Percentiles rank a stretch among this genome's conserved stretches.
These are phyloP conservation scores for Brienomyrus brachyistius DNA, from an alignment of 2,113 vertebrate species.

Conservation along the genomic window DNA sequence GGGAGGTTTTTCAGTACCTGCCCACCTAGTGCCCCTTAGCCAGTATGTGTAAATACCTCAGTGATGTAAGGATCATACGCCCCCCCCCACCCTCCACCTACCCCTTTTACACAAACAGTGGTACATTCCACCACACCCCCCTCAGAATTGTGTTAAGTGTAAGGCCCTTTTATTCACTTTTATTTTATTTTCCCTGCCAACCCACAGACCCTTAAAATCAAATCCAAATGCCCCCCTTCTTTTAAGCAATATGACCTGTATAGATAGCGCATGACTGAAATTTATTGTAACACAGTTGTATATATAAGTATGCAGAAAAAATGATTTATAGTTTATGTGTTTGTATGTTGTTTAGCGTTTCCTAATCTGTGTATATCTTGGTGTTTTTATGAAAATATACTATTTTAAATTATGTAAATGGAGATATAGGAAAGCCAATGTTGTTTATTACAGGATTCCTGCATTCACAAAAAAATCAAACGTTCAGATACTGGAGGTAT, in stretches of 20 bases:
- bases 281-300: slow-evolving; percentile 94
- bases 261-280: slow-evolving; percentile 99
- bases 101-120: slow-evolving; percentile 17
- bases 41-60: slow-evolving; percentile 99
- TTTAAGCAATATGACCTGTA: slow-evolving; percentile 99
- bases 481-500: slow-evolving; percentile 76
- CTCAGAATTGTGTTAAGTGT: not conserved
- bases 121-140: not conserved
- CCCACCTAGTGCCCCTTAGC: slow-evolving; percentile 84
- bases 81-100: slow-evolving; percentile 52
- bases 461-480: slow-evolving; percentile 74
- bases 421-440: slow-evolving; percentile 98
- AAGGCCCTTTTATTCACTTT: not conserved
- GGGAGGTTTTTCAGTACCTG: slow-evolving; percentile 72
- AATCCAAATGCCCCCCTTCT: slow-evolving; percentile 61
- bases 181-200: not conserved
- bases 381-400: slow-evolving; percentile 99
- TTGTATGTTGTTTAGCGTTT: slow-evolving; percentile 99
- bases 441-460: slow-evolving; percentile 87
- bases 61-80: slow-evolving; percentile 83
- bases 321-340: slow-evolving; percentile 98
- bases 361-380: slow-evolving; percentile 99
- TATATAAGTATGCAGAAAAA: slow-evolving; percentile 89
- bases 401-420: slow-evolving; percentile 99
- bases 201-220: not conserved